Evolutionary conservation across 2,888 invertebrate genomes (phyloP).

Genomic region (Sinotaia quadrata): DNA sequence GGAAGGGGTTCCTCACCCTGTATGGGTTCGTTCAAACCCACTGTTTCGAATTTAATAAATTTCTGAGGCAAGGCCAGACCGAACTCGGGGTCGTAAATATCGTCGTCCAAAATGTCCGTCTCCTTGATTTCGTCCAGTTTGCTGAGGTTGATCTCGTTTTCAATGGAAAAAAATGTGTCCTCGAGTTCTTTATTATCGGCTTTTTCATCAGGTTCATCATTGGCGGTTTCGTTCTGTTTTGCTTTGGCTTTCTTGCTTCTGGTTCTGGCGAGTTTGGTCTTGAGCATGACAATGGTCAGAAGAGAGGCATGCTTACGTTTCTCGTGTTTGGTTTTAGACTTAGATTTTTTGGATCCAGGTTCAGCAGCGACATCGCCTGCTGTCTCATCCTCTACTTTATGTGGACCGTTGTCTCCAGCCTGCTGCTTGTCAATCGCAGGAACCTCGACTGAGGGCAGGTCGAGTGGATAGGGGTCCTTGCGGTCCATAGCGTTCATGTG

Average conservation of each 20-base stretch:
- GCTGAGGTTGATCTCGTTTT: conserved; percentile 59
- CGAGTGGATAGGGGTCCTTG: neutral
- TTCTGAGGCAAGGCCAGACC: conserved; percentile 45
- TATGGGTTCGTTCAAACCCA: conserved; percentile 46
- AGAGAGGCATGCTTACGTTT: conserved; percentile 35
- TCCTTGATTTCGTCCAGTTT: conserved; percentile 51
- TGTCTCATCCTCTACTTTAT: neutral
- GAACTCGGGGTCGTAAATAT: conserved; percentile 47
- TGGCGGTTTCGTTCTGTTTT: conserved; percentile 19
- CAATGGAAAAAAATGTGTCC: conserved; percentile 49
- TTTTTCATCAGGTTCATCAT: conserved; percentile 16
- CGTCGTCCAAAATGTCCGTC: conserved; percentile 52
- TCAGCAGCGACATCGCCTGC: too few relatives aligned
- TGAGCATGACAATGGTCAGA: conserved; percentile 33
- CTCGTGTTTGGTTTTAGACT: neutral
- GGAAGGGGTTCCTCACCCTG: conserved; percentile 54
- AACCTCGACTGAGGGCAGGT: neutral
- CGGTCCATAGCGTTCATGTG: neutral
- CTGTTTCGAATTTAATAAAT: conserved; percentile 50
- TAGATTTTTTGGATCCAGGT: too few relatives aligned
- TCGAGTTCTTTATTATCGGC: conserved; percentile 24
- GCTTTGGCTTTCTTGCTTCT: conserved; percentile 16
- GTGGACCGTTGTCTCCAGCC: neutral
- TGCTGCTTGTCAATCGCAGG: neutral
- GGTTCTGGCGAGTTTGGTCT: conserved; percentile 22